Conservation (phyloP, 2,888 invertebrate genomes). For the Leptinotarsa haldemani region DNA sequence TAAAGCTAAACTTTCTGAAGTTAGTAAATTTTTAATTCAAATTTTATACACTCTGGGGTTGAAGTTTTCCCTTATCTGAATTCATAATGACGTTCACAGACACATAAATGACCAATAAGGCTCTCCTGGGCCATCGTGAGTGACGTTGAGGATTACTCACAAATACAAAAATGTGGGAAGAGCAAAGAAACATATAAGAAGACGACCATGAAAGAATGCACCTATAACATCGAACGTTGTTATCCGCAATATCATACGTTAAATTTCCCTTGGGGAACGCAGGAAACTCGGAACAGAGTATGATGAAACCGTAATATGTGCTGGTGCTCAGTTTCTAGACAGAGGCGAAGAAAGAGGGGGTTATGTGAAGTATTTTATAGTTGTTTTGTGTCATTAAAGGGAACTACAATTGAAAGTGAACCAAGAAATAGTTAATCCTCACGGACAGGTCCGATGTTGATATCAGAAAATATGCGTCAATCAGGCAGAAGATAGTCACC, state of each 20-base stretch:
- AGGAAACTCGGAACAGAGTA: slow-evolving; percentile 52
- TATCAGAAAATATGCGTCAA: too few relatives aligned
- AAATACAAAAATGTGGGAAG: slow-evolving; percentile 16
- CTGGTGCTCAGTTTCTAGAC: slow-evolving; percentile 25
- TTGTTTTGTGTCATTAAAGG: background rate
- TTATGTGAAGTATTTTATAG: background rate
- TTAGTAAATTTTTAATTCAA: too few relatives aligned
- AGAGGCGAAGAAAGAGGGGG: background rate
- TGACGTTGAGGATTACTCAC: slow-evolving; percentile 1
- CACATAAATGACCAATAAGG: background rate
- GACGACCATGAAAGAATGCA: slow-evolving; percentile 58
- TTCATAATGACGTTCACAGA: background rate
- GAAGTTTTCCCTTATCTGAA: background rate
- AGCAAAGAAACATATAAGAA: slow-evolving; percentile 28
- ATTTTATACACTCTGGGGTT: background rate
- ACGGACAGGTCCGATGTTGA: too few relatives aligned
- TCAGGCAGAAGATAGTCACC: too few relatives aligned
- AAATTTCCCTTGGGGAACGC: slow-evolving; percentile 63
- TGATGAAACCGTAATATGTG: slow-evolving; percentile 59
- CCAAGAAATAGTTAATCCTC: too few relatives aligned
- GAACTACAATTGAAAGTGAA: background rate
- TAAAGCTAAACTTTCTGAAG: too few relatives aligned
- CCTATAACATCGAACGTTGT: slow-evolving; percentile 62
- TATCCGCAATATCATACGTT: slow-evolving; percentile 62
- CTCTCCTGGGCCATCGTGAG: slow-evolving; percentile 11